Evolutionary conservation across 2,113 vertebrate genomes (phyloP), one percentile per base, ranked within the genome.

Genomic region (Dunckerocampus dactyliophorus): DNA sequence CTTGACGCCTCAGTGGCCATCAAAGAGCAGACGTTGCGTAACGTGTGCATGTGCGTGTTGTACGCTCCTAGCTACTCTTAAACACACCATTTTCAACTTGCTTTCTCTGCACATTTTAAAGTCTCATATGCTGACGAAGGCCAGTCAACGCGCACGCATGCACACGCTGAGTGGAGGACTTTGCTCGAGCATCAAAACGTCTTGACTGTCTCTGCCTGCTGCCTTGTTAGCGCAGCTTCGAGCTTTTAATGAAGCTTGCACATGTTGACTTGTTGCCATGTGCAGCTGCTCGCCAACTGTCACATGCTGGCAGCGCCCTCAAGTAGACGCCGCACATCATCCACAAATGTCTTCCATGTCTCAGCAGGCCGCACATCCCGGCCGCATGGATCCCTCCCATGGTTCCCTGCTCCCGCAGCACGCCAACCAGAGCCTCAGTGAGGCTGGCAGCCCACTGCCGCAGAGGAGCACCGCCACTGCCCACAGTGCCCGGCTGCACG

Each of bases 401-500:
- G 56, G 85, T 51, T 82, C 76, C 64, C 12, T 87, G 68, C 76
- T 83, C 69, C 88, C 89, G 13, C 88, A 94, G 72, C 92, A 92
- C 45, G 86, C 90, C 42, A 90, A 88, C 73, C 88, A 85, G 71
- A 89, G 85, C 48, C 83, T 92, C 0, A 81, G 88, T 15, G 91
- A 87, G n/a, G 83, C 91, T 4, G 77, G 86, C 0, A 89, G 88
- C 59, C 89, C 89, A 0, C 87, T 94, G 74, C 90, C 93, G 13
- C 90, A 92, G 59, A 85, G 94, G 57, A 89, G 22, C 43, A 6
- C 80, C 83, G 54, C 83, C n/a, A 51, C 4, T 43, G 64, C 91
- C 39, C 91, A 90, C 82, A 91, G 85, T 67, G 63, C 92, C 3
- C 91, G 93, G 74, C 87, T 90, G 34, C 82, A 88, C 61, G 43